Conservation (phyloP, 2,797 vertebrate genomes). For the Acanthornis magna region DNA sequence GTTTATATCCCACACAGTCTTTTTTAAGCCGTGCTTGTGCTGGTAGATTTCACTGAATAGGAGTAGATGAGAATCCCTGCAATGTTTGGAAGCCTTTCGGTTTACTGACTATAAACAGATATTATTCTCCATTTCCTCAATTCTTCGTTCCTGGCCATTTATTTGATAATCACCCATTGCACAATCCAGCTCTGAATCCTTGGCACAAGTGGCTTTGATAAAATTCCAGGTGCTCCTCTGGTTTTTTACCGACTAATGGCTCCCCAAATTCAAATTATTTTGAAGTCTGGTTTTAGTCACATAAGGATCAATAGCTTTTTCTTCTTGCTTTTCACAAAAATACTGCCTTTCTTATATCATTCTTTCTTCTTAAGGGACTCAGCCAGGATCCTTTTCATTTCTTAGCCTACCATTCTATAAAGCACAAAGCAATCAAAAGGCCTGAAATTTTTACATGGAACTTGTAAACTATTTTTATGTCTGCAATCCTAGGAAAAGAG, state of each 20-base stretch:
- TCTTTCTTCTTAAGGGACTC: not conserved
- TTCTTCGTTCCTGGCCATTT: not conserved
- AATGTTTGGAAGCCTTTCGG: not conserved
- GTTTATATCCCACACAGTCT: not conserved
- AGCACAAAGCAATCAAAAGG: not conserved
- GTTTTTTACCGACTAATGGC: not conserved
- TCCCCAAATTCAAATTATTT: not conserved
- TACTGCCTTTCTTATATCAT: not conserved
- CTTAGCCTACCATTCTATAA: not conserved
- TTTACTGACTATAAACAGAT: not conserved
- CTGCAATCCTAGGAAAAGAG: not conserved
- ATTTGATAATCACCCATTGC: not conserved
- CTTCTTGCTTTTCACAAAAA: not conserved
- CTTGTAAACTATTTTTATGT: not conserved
- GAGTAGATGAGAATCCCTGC: not conserved
- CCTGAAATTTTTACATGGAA: not conserved
- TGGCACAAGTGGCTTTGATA: not conserved
- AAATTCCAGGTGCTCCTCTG: not conserved
- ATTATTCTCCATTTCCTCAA: not conserved
- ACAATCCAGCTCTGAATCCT: not conserved
- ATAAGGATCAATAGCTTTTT: not conserved
- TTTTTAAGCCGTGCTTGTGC: not conserved
- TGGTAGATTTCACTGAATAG: not conserved
- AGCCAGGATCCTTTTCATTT: not conserved
- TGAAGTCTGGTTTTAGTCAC: constrained; percentile 11